Percentiles rank a stretch among this genome's conserved stretches.
Conservation (phyloP, 1,140 invertebrate genomes). For the Streblospio benedicti region DNA sequence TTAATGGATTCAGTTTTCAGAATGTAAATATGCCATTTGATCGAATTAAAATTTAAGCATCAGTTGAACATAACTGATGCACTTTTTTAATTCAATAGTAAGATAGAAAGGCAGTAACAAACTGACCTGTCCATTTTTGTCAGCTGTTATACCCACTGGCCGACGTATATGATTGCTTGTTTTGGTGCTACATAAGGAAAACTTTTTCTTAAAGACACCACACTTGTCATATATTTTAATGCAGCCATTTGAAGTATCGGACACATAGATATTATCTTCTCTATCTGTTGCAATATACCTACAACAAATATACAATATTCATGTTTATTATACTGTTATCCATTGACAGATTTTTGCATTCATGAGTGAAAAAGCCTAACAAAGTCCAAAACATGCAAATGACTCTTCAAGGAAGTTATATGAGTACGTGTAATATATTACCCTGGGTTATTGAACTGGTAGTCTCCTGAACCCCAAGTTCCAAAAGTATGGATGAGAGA, state of each 20-base stretch:
- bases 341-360: not conserved
- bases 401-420: not conserved
- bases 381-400: not conserved
- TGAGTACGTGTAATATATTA: conserved; percentile 3
- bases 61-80: too few species aligned
- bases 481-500: not conserved
- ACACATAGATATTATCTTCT: conserved; percentile 14
- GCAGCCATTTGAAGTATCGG: conserved; percentile 2
- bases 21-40: too few species aligned
- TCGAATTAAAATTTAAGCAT: too few species aligned
- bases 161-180: conserved; percentile 1
- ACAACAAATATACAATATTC: not conserved
- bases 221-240: conserved; percentile 12
- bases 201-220: conserved; percentile 3
- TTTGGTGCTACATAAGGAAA: not conserved
- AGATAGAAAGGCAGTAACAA: too few species aligned
- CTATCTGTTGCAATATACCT: conserved; percentile 8
- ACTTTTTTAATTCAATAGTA: too few species aligned
- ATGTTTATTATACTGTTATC: not conserved
- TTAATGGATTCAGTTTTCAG: too few species aligned
- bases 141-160: conserved; percentile 9
- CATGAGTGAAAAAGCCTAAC: not conserved
- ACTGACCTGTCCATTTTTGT: conserved; percentile 7
- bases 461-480: conserved; percentile 4
- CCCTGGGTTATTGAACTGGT: conserved; percentile 10